Conservation (phyloP, 2,113 vertebrate species). For the Lutjanus erythropterus region DNA sequence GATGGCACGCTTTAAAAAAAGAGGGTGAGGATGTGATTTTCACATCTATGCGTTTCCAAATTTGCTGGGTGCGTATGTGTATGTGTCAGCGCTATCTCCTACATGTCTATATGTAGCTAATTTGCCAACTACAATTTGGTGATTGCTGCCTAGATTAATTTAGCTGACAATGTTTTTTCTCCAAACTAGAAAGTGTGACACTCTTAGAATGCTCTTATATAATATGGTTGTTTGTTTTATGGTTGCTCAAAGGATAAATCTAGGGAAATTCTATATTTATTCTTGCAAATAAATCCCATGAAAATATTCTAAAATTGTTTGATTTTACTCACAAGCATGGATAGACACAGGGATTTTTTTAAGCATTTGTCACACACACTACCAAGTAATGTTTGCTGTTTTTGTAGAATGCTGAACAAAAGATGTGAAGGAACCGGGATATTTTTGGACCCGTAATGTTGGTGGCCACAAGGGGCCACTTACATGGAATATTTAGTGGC, state of each 20-base stretch:
- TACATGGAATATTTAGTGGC: too few species aligned
- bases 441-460: too few species aligned
- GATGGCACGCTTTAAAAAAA: background rate
- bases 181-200: background rate
- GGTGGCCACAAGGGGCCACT: too few species aligned
- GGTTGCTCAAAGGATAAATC: background rate
- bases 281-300: background rate
- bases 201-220: too few species aligned
- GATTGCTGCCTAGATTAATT: background rate
- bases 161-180: background rate
- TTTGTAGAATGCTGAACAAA: too few species aligned
- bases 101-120: background rate
- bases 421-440: too few species aligned
- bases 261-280: background rate
- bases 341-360: too few species aligned
- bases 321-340: too few species aligned
- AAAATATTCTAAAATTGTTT: too few species aligned
- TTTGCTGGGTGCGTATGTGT: background rate
- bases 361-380: too few species aligned
- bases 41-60: background rate
- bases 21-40: conserved; percentile 16
- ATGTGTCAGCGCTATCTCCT: background rate
- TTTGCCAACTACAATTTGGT: background rate
- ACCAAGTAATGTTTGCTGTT: too few species aligned
- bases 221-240: too few species aligned